Conservation (phyloP, 2,797 vertebrate species). For the Danio aesculapii region DNA sequence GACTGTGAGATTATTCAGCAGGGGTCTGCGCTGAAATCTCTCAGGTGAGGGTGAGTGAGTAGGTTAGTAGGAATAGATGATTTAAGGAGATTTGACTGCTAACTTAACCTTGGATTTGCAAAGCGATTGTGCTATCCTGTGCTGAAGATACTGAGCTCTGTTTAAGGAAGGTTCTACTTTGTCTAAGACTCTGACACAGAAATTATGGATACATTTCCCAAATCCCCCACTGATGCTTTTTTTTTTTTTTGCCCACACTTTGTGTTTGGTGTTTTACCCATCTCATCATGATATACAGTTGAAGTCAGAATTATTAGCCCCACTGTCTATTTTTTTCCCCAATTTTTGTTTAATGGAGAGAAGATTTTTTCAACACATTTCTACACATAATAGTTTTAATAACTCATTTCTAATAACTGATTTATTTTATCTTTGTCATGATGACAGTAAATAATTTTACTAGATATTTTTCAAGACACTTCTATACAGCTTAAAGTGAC, state of each 20-base stretch:
- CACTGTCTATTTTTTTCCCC: no score
- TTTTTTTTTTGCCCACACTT: neutral
- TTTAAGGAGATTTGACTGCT: constrained; percentile 24
- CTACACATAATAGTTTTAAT: no score
- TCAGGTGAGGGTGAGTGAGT: constrained; percentile 21
- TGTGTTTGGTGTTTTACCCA: neutral
- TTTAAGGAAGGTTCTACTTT: neutral
- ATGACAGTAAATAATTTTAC: no score
- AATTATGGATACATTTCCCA: neutral
- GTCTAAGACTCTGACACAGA: neutral
- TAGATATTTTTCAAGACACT: no score
- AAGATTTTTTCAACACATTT: no score
- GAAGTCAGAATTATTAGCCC: no score
- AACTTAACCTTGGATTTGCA: constrained; percentile 5
- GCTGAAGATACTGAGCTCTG: neutral
- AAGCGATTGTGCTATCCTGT: neutral
- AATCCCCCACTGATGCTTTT: neutral
- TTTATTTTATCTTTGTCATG: no score
- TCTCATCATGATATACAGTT: no score
- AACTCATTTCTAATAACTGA: no score
- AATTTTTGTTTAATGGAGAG: no score
- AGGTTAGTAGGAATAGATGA: constrained; percentile 14
- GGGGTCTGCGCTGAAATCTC: constrained; percentile 1
- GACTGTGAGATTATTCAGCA: constrained; percentile 29
- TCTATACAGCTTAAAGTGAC: no score